phyloP scores from a whole-genome alignment of 2,113 vertebrate genomes.

The Haliaeetus leucogaster region DNA sequence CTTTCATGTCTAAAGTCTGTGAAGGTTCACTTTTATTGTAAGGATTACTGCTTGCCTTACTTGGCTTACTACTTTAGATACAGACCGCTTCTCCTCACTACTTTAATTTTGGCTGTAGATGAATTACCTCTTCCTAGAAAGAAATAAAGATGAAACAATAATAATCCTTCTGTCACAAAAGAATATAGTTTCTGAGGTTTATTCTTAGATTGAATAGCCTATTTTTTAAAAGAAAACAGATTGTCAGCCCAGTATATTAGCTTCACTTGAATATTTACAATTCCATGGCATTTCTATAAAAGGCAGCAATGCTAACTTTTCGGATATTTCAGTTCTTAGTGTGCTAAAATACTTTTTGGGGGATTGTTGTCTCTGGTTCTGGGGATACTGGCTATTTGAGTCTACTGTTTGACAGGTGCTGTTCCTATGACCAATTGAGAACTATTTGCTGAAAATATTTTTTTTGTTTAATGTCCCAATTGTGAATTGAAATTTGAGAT shows the following conservation, averaged over 20 bases:
- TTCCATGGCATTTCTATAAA: neutral
- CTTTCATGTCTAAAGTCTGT: neutral
- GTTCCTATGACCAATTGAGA: neutral
- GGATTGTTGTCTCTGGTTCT: neutral
- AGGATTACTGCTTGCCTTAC: neutral
- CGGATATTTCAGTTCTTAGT: neutral
- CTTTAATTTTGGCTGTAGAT: neutral
- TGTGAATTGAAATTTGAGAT: neutral
- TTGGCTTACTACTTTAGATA: neutral
- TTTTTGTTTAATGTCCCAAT: neutral
- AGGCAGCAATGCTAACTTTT: neutral
- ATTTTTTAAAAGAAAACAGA: neutral
- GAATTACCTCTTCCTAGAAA: neutral
- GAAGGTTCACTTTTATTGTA: neutral
- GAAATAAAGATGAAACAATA: neutral
- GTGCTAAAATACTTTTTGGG: neutral
- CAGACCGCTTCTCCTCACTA: neutral
- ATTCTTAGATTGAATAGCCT: neutral
- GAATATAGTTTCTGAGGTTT: neutral
- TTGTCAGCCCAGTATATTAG: neutral
- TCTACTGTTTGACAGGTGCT: neutral
- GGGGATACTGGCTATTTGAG: neutral
- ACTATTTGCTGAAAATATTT: neutral
- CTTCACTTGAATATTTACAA: neutral
- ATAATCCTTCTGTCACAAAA: neutral